A percentile compares a stretch with the other conserved stretches of the same genome.
These are phyloP conservation scores for Meandrina meandrites DNA, from an alignment of 92 coral and sea anemone species.

Conservation along the genomic window DNA sequence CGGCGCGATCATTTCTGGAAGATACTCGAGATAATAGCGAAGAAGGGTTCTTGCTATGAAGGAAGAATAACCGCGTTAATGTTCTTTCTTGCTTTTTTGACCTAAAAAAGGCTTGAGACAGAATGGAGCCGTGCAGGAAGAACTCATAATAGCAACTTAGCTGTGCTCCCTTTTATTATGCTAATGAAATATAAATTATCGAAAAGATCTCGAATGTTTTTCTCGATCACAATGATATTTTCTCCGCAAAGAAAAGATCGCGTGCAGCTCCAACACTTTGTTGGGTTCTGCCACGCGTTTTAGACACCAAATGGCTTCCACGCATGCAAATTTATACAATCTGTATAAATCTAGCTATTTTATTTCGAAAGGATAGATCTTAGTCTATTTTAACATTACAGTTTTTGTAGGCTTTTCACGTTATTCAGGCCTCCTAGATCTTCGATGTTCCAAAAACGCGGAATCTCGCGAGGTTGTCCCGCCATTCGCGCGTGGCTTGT, in stretches of 20 bases:
- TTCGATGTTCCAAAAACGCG: background rate
- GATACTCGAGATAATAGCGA: background rate
- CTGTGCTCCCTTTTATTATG: slow-evolving; percentile 19
- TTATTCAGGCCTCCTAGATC: background rate
- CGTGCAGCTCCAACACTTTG: background rate
- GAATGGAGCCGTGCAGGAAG: slow-evolving; percentile 26
- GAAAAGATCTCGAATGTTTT: slow-evolving; percentile 22
- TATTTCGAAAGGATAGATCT: background rate
- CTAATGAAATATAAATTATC: background rate
- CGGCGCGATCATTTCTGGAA: slow-evolving; percentile 10
- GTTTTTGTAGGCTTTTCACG: background rate
- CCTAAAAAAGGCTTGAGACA: slow-evolving; percentile 22
- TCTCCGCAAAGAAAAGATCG: background rate
- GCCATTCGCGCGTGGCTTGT: background rate
- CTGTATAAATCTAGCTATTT: background rate
- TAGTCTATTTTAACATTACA: background rate
- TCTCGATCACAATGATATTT: background rate
- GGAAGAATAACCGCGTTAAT: background rate
- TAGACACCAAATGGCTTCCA: background rate
- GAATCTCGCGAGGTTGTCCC: background rate
- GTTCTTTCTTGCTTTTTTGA: background rate
- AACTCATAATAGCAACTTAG: slow-evolving; percentile 7
- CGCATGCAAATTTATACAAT: background rate
- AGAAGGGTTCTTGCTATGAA: background rate
- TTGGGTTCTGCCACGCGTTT: slow-evolving; percentile 17